Conservation (phyloP, 1,140 invertebrate species). For the Drosophila subobscura region DNA sequence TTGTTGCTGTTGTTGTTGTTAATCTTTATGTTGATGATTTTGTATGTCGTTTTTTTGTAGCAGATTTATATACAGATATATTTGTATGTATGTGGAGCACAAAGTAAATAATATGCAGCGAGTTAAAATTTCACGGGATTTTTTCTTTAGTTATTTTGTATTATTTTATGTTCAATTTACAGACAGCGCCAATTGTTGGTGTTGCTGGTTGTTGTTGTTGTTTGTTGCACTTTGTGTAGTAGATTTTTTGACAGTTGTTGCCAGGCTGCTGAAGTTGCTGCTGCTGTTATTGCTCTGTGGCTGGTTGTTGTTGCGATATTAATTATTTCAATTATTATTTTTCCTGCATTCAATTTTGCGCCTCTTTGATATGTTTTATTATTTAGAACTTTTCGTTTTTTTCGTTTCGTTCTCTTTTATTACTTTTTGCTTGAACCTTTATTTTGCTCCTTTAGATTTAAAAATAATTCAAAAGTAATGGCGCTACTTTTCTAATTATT, state of each 20-base stretch:
- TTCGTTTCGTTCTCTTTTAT: constrained; percentile 27
- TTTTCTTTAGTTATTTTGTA: constrained; percentile 44
- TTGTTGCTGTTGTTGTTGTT: constrained; percentile 46
- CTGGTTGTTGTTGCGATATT: constrained; percentile 26
- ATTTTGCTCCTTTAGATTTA: constrained; percentile 46
- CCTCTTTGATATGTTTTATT: constrained; percentile 74
- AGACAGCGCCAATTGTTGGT: constrained; percentile 64
- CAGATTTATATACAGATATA: constrained; percentile 49
- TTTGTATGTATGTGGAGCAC: constrained; percentile 53
- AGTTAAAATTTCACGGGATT: constrained; percentile 66
- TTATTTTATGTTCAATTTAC: constrained; percentile 59
- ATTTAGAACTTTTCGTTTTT: constrained; percentile 39
- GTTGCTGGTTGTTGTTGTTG: constrained; percentile 34
- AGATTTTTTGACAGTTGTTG: constrained; percentile 67
- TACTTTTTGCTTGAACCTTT: constrained; percentile 27
- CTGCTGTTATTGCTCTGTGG: constrained; percentile 13
- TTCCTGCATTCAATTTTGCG: constrained; percentile 47
- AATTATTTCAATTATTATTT: constrained; percentile 67
- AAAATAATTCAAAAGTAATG: constrained; percentile 81
- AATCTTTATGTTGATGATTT: constrained; percentile 43
- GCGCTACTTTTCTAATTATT: constrained; percentile 78
- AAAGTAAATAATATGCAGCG: constrained; percentile 77
- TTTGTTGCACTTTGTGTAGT: constrained; percentile 55
- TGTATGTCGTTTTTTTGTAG: constrained; percentile 59
- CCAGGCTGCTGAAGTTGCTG: constrained; percentile 35